phyloP scores from a whole-genome alignment of 2,113 vertebrate species.

The Podiceps cristatus region DNA sequence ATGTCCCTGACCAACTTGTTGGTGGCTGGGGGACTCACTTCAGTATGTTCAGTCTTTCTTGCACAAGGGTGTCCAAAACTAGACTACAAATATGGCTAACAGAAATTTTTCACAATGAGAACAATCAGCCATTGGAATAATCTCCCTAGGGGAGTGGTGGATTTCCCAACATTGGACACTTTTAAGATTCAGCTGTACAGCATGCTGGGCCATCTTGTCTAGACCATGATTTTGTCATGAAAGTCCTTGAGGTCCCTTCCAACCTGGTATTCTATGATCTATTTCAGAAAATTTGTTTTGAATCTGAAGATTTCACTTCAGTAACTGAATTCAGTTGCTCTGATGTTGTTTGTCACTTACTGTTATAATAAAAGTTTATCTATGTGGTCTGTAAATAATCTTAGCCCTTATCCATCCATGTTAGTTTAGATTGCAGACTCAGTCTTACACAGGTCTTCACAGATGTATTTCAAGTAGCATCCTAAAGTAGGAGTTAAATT shows the following conservation, averaged over 20 bases:
- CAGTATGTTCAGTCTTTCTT: neutral
- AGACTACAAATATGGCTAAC: neutral
- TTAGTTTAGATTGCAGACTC: neutral
- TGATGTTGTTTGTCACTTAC: neutral
- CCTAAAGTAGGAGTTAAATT: neutral
- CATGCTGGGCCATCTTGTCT: too few relatives aligned
- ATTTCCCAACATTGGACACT: too few relatives aligned
- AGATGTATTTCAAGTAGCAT: neutral
- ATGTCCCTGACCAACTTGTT: fast-evolving
- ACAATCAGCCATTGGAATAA: too few relatives aligned
- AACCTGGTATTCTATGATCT: too few relatives aligned
- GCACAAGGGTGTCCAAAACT: neutral
- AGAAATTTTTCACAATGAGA: neutral
- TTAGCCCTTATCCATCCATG: neutral
- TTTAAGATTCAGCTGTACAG: too few relatives aligned
- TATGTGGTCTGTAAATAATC: neutral
- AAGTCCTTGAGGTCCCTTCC: too few relatives aligned
- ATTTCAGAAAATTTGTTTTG: neutral
- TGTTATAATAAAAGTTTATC: neutral
- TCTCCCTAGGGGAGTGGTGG: too few relatives aligned
- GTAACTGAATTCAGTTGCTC: neutral
- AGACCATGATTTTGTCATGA: too few relatives aligned
- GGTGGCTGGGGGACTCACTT: neutral
- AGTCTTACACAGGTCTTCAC: neutral
- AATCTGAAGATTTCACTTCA: neutral